phyloP scores from a whole-genome alignment of 2,888 invertebrate species.

The Phyllotreta striolata region DNA sequence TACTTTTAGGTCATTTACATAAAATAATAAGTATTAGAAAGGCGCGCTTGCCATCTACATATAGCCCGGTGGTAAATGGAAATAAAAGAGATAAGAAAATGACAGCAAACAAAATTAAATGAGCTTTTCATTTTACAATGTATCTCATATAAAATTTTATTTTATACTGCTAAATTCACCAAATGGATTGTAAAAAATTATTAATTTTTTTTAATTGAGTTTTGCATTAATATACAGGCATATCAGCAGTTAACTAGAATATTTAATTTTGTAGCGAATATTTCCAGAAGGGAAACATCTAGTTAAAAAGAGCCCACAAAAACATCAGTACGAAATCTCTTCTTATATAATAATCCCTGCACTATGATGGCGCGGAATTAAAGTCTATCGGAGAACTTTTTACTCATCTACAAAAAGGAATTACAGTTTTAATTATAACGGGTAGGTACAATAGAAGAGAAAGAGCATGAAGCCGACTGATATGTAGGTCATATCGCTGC shows the following conservation, averaged over 20 bases:
- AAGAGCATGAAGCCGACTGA: conserved; percentile 18
- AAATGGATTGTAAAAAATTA: no score
- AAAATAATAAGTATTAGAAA: conserved; percentile 49
- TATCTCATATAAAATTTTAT: neutral
- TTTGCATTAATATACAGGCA: no score
- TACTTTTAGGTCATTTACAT: conserved; percentile 51
- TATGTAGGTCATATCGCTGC: conserved; percentile 29
- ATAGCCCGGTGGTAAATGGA: conserved; percentile 3
- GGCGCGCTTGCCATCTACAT: conserved; percentile 33
- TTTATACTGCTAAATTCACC: conserved; percentile 13
- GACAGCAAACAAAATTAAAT: neutral
- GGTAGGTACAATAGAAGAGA: conserved; percentile 7
- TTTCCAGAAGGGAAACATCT: neutral
- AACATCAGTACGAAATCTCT: no score
- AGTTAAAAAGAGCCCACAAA: no score
- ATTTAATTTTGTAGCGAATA: no score
- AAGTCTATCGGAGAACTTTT: conserved; percentile 47
- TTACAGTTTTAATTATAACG: conserved; percentile 40
- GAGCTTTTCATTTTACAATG: no score
- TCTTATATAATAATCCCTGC: no score
- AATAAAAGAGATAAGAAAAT: neutral
- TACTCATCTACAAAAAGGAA: conserved; percentile 43
- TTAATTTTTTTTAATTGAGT: no score
- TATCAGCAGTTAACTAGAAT: no score
- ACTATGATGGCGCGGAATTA: conserved; percentile 38